phyloP scores from a whole-genome alignment of 1,140 invertebrate genomes.

The Rhizoglyphus robini region DNA sequence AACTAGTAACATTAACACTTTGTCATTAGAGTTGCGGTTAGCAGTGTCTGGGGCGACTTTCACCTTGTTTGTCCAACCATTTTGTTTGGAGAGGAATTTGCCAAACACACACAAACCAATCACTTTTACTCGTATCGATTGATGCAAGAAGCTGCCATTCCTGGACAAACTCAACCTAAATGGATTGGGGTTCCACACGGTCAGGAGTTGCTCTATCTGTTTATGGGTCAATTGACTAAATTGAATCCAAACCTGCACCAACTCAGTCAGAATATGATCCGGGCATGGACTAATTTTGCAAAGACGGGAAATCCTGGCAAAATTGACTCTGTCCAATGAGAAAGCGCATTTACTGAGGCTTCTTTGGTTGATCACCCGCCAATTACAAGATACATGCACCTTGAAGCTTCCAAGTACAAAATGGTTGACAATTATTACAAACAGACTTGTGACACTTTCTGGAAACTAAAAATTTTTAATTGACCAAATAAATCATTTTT shows the following conservation, averaged over 20 bases:
- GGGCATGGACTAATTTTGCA: constrained; percentile 25
- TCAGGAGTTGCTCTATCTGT: constrained; percentile 86
- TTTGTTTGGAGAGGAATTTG: not conserved
- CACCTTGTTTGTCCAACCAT: constrained; percentile 12
- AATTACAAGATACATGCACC: too few species aligned
- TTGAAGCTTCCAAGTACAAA: too few species aligned
- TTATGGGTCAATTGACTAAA: constrained; percentile 41
- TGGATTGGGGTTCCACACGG: constrained; percentile 94
- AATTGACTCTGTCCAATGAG: too few species aligned
- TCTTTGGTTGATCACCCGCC: too few species aligned
- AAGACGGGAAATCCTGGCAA: constrained; percentile 16
- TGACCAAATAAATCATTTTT: too few species aligned
- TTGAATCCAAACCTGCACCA: constrained; percentile 19
- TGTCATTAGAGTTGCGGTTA: not conserved
- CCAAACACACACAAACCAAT: not conserved
- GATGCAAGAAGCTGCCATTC: too few species aligned
- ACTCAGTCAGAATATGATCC: constrained; percentile 26
- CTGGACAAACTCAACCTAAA: not conserved
- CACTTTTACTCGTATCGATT: constrained; percentile 5
- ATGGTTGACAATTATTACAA: too few species aligned
- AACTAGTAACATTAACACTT: too few species aligned
- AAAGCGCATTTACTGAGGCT: too few species aligned
- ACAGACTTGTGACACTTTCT: too few species aligned
- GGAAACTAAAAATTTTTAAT: too few species aligned
- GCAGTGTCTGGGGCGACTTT: too few species aligned